Evolutionary conservation across 2,797 vertebrate genomes (phyloP).

Genomic region (Oreortyx pictus): DNA sequence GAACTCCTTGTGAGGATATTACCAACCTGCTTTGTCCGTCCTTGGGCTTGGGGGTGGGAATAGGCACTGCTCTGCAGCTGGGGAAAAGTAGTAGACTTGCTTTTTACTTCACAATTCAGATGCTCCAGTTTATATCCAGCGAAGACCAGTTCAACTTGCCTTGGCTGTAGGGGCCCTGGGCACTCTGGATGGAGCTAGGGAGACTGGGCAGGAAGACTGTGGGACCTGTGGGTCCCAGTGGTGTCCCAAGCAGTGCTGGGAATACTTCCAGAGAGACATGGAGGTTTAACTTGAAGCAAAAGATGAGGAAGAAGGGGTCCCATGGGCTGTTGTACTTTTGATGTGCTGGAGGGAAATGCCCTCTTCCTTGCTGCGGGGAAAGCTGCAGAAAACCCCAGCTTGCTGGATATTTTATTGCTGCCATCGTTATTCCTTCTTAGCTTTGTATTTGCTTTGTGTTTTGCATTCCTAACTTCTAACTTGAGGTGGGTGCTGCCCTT

Average conservation of each 20-base stretch:
- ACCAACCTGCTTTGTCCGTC: neutral
- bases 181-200: neutral
- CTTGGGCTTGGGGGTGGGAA: neutral
- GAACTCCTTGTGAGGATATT: neutral
- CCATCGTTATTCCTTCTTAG: neutral
- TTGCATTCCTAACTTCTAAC: neutral
- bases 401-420: neutral
- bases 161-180: neutral
- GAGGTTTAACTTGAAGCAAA: neutral
- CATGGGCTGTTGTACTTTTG: neutral
- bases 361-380: neutral
- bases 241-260: neutral
- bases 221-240: neutral
- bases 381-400: neutral
- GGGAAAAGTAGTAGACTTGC: neutral
- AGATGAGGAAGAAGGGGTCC: neutral
- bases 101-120: neutral
- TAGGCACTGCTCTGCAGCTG: accelerated
- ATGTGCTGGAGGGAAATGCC: neutral
- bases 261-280: neutral
- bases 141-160: neutral
- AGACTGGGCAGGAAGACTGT: accelerated
- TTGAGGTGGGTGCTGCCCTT: neutral
- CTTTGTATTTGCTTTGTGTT: neutral
- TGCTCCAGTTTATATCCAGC: neutral